A percentile compares a stretch with the other conserved stretches of the same genome.
Conservation (phyloP, 2,888 invertebrate species). For the Dorcus parallelipipedus region DNA sequence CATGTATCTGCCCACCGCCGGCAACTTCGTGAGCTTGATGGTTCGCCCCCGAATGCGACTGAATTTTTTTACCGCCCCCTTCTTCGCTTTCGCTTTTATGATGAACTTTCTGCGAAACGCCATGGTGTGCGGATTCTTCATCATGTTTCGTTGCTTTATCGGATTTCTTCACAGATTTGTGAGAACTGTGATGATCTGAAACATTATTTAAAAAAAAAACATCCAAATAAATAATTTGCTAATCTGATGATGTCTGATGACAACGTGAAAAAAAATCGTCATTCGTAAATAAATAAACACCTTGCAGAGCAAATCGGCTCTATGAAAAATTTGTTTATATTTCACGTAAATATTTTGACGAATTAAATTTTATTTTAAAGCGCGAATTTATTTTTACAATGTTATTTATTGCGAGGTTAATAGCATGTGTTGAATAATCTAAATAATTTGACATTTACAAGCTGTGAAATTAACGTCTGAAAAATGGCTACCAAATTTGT, state of each 20-base stretch:
- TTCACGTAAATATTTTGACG: not conserved
- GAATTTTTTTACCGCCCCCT: conserved; percentile 40
- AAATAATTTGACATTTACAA: too few species aligned
- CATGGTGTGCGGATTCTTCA: conserved; percentile 37
- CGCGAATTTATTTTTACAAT: not conserved
- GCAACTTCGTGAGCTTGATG: conserved; percentile 36
- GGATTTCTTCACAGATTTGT: conserved; percentile 29
- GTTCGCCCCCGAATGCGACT: conserved; percentile 32
- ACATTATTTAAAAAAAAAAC: not conserved
- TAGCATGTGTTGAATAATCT: too few species aligned
- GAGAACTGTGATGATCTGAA: conserved; percentile 23
- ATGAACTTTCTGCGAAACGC: conserved; percentile 31
- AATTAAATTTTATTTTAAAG: not conserved
- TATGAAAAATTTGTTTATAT: not conserved
- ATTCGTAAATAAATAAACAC: too few species aligned
- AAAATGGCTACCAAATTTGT: too few species aligned
- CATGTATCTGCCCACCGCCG: conserved; percentile 37
- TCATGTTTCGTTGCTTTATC: conserved; percentile 38
- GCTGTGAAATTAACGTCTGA: too few species aligned
- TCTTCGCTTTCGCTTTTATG: conserved; percentile 39
- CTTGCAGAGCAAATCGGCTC: not conserved
- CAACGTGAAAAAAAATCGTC: too few species aligned
- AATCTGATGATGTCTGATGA: too few species aligned
- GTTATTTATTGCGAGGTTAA: not conserved
- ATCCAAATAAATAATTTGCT: not conserved